Conservation (phyloP, 2,888 invertebrate species). For the Idaea aversata region DNA sequence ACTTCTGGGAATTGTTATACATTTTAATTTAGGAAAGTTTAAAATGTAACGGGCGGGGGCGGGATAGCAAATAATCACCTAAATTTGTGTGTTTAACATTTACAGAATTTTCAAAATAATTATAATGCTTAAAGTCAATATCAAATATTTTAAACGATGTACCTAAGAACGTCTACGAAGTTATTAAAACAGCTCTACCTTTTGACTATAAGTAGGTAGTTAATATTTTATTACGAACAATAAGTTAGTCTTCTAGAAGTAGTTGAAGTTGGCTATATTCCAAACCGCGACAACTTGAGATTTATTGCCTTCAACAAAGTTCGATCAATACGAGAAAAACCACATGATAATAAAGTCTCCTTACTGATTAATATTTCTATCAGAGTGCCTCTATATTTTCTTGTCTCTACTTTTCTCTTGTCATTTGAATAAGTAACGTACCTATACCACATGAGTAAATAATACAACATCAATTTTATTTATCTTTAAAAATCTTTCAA, state of each 20-base stretch:
- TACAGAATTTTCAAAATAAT: too few species aligned
- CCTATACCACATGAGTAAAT: too few species aligned
- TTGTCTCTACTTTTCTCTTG: background rate
- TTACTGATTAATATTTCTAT: conserved; percentile 6
- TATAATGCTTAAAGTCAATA: too few species aligned
- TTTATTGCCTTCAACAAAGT: conserved; percentile 26
- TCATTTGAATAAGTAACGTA: background rate
- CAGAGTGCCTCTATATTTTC: conserved; percentile 14
- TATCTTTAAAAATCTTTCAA: too few species aligned
- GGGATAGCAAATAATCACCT: too few species aligned
- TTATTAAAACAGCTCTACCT: conserved; percentile 7
- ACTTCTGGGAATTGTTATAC: too few species aligned
- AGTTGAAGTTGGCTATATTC: conserved; percentile 34
- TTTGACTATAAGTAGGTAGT: background rate
- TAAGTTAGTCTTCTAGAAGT: conserved; percentile 32
- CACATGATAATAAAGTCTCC: conserved; percentile 9
- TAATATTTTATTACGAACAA: conserved; percentile 26
- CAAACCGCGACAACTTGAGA: conserved; percentile 28
- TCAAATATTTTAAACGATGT: conserved; percentile 17
- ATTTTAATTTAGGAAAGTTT: too few species aligned
- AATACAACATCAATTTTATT: too few species aligned
- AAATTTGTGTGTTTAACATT: too few species aligned
- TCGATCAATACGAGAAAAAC: conserved; percentile 15
- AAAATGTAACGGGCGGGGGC: too few species aligned
- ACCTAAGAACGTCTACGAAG: background rate